A percentile compares a stretch with the other conserved stretches of the same genome.
These are phyloP conservation scores for Buceros bicornis DNA, from an alignment of 2,797 vertebrate species.

Conservation along the genomic window DNA sequence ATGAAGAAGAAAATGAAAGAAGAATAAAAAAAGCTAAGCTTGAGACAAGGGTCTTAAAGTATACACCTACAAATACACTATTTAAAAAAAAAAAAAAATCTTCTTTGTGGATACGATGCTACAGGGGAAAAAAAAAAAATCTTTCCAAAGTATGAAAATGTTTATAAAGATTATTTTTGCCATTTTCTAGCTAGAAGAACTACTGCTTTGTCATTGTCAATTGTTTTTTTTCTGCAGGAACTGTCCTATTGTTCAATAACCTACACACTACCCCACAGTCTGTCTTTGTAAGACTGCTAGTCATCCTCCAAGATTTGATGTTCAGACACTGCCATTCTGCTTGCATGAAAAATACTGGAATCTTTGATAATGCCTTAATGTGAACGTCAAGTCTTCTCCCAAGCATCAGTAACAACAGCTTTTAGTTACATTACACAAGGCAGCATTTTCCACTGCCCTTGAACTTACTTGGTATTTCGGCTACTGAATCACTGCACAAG, in stretches of 20 bases:
- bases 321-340: constrained; percentile 3
- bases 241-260: constrained; percentile 10
- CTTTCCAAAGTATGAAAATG: not conserved
- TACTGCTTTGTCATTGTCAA: not conserved
- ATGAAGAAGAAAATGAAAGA: not conserved
- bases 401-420: constrained; percentile 8
- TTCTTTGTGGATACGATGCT: not conserved
- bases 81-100: not conserved
- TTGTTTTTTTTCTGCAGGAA: not conserved
- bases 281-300: constrained; percentile 4
- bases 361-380: constrained; percentile 9
- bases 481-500: not conserved
- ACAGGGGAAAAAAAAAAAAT: not conserved
- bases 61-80: not conserved
- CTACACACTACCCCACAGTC: not conserved
- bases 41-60: not conserved
- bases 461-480: not conserved
- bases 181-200: not conserved
- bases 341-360: constrained; percentile 34
- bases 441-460: not conserved
- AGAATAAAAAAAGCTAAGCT: not conserved
- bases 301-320: not conserved
- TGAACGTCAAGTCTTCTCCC: not conserved
- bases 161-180: not conserved
- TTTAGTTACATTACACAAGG: not conserved